Evolutionary conservation across 1,140 invertebrate genomes (phyloP).

Genomic region (Anastrepha obliqua): DNA sequence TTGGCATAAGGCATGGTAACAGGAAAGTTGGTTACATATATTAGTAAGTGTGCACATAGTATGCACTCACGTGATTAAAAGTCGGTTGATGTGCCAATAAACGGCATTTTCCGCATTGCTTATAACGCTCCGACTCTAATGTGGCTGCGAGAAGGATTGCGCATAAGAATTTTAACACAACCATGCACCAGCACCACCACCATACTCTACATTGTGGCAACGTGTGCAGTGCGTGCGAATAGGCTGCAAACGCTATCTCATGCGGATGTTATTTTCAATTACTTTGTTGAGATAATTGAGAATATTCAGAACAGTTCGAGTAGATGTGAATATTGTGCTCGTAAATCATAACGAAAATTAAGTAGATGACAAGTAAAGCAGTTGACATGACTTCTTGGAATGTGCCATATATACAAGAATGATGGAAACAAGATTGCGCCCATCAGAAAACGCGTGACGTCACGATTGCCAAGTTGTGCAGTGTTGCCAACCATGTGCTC

Average conservation of each 20-base stretch:
- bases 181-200: not conserved
- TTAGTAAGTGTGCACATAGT: not conserved
- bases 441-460: too few relatives aligned
- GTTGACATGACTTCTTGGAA: conserved; percentile 19
- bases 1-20: not conserved
- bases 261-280: not conserved
- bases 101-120: conserved; percentile 44
- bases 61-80: conserved; percentile 33
- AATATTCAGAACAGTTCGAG: conserved; percentile 7
- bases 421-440: too few relatives aligned
- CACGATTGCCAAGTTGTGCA: too few relatives aligned
- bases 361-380: not conserved
- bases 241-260: not conserved
- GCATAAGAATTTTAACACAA: not conserved
- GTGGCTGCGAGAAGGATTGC: conserved; percentile 29
- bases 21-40: not conserved
- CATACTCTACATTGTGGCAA: not conserved
- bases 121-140: not conserved
- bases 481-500: too few relatives aligned
- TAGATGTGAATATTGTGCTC: not conserved
- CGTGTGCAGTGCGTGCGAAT: not conserved
- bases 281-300: conserved; percentile 1
- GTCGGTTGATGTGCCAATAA: conserved; percentile 36
- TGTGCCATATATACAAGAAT: not conserved
- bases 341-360: conserved; percentile 27